Evolutionary conservation across 2,888 invertebrate species (phyloP).

Genomic region (Argyresthia goedartella): DNA sequence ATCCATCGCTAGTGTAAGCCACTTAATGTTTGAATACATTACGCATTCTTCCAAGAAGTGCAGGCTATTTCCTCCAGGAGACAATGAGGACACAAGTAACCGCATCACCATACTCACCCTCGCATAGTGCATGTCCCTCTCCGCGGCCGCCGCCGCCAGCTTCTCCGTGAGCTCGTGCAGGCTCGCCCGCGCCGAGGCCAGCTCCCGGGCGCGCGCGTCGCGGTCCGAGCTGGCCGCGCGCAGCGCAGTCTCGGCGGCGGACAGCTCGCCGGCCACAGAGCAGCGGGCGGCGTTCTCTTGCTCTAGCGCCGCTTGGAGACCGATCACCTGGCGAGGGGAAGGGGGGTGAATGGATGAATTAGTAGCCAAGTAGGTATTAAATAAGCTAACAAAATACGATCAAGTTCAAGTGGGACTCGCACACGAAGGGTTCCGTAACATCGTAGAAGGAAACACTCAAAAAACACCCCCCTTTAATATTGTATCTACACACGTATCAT

Average conservation of each 20-base stretch:
- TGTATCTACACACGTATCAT: too few species aligned
- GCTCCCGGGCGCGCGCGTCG: constrained; percentile 48
- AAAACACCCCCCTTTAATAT: too few species aligned
- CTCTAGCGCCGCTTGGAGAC: constrained; percentile 87
- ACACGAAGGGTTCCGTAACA: too few species aligned
- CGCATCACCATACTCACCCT: constrained; percentile 33
- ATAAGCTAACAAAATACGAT: too few species aligned
- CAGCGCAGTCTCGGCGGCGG: constrained; percentile 53
- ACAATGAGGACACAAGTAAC: not conserved
- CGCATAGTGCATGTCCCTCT: constrained; percentile 54
- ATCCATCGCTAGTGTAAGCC: too few species aligned
- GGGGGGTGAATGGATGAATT: not conserved
- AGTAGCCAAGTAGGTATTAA: too few species aligned
- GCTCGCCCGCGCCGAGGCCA: constrained; percentile 45
- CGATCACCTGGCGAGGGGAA: constrained; percentile 68
- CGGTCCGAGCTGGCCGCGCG: constrained; percentile 62
- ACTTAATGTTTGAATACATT: too few species aligned
- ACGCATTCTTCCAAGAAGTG: too few species aligned
- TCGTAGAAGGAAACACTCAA: too few species aligned
- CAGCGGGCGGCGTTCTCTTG: constrained; percentile 91
- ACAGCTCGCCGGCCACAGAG: constrained; percentile 85
- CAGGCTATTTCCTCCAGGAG: not conserved
- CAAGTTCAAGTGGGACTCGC: too few species aligned
- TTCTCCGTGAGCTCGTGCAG: constrained; percentile 55
- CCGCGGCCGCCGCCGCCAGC: constrained; percentile 53